Conservation (phyloP, 23 tunicate species). For the Aplidium turbinatum region DNA sequence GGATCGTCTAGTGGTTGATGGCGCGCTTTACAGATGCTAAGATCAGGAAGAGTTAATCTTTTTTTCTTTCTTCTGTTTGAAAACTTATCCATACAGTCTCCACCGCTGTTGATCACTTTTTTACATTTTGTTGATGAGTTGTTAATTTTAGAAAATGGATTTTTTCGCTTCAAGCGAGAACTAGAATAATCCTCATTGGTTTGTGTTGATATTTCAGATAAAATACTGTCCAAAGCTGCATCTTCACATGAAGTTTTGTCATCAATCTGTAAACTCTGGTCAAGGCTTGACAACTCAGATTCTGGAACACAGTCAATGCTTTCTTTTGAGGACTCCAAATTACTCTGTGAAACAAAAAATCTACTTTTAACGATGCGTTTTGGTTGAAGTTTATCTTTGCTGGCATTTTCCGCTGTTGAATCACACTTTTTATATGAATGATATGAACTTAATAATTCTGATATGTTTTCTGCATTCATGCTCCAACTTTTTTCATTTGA, state of each 20-base stretch:
- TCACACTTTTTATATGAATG: too few relatives aligned
- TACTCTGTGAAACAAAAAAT: constrained; percentile 7
- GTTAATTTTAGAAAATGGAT: not conserved
- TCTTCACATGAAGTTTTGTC: constrained; percentile 16
- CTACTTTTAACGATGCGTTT: constrained; percentile 8
- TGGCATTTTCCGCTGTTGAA: not conserved
- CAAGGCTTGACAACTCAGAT: too few relatives aligned
- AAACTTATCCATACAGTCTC: constrained; percentile 2
- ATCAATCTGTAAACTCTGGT: too few relatives aligned
- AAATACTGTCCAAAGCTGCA: constrained; percentile 2
- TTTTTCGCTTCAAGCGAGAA: not conserved
- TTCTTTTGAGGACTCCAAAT: not conserved
- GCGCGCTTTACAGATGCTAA: too few relatives aligned
- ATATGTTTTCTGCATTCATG: too few relatives aligned
- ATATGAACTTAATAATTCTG: too few relatives aligned
- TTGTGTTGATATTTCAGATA: constrained; percentile 5
- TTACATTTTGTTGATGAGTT: constrained; percentile 5
- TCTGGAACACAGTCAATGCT: too few relatives aligned
- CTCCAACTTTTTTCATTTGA: too few relatives aligned
- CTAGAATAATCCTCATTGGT: not conserved
- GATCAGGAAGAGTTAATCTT: not conserved
- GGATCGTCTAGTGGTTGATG: too few relatives aligned
- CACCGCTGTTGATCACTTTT: not conserved
- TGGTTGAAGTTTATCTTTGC: not conserved
- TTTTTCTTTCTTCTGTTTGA: constrained; percentile 14